phyloP scores from a whole-genome alignment of 1,140 invertebrate species.

The Brachionus rubens region DNA sequence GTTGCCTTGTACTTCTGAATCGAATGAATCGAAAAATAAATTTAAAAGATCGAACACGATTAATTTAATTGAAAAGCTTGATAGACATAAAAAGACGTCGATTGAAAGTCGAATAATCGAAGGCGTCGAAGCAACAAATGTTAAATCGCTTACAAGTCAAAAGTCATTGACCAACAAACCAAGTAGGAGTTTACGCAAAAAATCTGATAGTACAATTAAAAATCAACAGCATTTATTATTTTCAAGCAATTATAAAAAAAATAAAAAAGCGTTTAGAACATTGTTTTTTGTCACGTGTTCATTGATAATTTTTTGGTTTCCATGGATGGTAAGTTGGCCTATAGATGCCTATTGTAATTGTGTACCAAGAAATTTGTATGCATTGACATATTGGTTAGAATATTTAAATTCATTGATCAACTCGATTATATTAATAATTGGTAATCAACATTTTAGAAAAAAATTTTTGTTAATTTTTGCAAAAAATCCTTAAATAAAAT shows the following conservation, averaged over 20 bases:
- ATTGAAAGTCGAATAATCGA: too few species aligned
- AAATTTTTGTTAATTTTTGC: constrained; percentile 9
- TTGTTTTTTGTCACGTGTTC: constrained; percentile 8
- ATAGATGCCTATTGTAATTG: constrained; percentile 39
- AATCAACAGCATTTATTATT: constrained; percentile 14
- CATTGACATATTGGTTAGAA: constrained; percentile 21
- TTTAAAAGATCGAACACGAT: background rate
- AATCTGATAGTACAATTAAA: background rate
- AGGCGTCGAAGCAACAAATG: background rate
- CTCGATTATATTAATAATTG: constrained; percentile 22
- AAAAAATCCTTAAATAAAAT: constrained; percentile 12
- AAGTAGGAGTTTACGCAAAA: background rate
- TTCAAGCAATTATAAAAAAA: constrained; percentile 38
- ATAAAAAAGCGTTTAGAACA: constrained; percentile 9
- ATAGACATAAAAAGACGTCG: background rate
- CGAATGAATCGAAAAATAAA: background rate
- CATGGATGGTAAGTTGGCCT: constrained; percentile 34
- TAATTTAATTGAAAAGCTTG: background rate
- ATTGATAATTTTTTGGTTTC: background rate
- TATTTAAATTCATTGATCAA: constrained; percentile 33
- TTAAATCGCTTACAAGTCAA: background rate
- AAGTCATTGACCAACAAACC: too few species aligned
- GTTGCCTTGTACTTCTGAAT: background rate
- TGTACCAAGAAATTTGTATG: constrained; percentile 10
- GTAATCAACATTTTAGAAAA: constrained; percentile 39